Conservation (phyloP, 2,113 vertebrate genomes). For the Drymodes brunneopygia region DNA sequence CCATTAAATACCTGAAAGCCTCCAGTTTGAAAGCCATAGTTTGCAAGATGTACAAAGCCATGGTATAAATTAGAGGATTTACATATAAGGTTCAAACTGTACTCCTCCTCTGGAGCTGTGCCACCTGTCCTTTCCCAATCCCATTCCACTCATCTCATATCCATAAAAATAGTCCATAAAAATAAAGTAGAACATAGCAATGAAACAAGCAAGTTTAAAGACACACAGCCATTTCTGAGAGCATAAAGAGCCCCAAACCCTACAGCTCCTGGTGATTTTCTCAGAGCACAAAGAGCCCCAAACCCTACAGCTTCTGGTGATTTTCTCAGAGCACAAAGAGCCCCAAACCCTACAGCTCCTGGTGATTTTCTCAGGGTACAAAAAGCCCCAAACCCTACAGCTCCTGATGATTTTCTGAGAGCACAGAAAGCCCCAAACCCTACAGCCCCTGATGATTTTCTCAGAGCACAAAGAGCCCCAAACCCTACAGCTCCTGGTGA, state of each 20-base stretch:
- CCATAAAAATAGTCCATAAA: neutral
- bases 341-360: neutral
- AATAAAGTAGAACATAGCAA: neutral
- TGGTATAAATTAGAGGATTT: neutral
- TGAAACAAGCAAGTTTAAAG: neutral
- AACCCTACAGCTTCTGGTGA: neutral
- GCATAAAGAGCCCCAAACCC: neutral
- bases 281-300: neutral
- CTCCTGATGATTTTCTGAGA: no score
- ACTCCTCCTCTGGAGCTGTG: neutral
- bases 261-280: neutral
- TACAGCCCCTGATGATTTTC: no score
- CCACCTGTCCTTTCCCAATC: neutral
- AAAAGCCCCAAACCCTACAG: no score
- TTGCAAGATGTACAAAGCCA: neutral
- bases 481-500: no score
- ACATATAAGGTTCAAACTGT: neutral
- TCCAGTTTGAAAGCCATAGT: neutral
- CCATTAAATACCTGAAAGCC: neutral
- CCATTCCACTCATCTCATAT: neutral
- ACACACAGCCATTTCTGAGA: neutral
- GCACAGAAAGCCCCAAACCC: no score
- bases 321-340: neutral
- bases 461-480: no score
- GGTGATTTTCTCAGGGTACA: neutral